Evolutionary conservation across 23 tunicate species (phyloP).

Genomic region (Ascidia mentula): DNA sequence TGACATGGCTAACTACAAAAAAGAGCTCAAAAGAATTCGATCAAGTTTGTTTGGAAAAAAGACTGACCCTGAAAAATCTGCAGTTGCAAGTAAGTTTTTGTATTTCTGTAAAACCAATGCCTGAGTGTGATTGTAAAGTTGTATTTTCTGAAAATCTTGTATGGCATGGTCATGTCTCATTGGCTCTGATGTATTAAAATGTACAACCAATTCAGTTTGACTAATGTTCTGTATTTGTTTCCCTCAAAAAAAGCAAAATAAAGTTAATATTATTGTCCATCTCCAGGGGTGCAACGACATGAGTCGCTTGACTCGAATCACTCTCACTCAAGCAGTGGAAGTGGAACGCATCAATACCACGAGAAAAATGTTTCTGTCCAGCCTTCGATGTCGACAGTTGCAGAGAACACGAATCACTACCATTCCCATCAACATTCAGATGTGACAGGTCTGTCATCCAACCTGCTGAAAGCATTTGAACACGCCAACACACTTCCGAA

Average conservation of each 20-base stretch:
- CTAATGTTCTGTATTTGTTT: too few species aligned
- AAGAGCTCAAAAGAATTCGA: slow-evolving; percentile 76
- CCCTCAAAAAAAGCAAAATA: too few species aligned
- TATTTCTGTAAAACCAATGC: not conserved
- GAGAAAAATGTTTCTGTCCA: slow-evolving; percentile 34
- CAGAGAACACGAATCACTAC: slow-evolving; percentile 16
- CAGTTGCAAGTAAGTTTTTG: slow-evolving; percentile 7
- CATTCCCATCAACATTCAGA: slow-evolving; percentile 53
- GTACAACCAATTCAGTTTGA: too few species aligned
- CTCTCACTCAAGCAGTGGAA: slow-evolving; percentile 52
- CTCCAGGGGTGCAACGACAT: slow-evolving; percentile 60
- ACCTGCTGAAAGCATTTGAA: slow-evolving; percentile 12
- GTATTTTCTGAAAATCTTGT: too few species aligned
- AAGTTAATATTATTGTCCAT: too few species aligned
- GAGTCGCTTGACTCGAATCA: slow-evolving; percentile 69
- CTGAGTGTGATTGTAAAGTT: too few species aligned
- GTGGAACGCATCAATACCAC: slow-evolving; percentile 30
- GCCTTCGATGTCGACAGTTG: slow-evolving; percentile 38
- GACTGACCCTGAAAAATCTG: slow-evolving; percentile 44
- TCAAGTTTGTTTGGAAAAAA: slow-evolving; percentile 83
- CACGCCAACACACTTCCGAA: slow-evolving; percentile 31
- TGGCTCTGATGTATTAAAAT: too few species aligned
- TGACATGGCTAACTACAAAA: slow-evolving; percentile 75
- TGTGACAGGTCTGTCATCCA: slow-evolving; percentile 43
- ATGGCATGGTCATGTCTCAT: too few species aligned